Evolutionary conservation across 2,113 vertebrate genomes (phyloP).

Genomic region (Heterocephalus glaber): DNA sequence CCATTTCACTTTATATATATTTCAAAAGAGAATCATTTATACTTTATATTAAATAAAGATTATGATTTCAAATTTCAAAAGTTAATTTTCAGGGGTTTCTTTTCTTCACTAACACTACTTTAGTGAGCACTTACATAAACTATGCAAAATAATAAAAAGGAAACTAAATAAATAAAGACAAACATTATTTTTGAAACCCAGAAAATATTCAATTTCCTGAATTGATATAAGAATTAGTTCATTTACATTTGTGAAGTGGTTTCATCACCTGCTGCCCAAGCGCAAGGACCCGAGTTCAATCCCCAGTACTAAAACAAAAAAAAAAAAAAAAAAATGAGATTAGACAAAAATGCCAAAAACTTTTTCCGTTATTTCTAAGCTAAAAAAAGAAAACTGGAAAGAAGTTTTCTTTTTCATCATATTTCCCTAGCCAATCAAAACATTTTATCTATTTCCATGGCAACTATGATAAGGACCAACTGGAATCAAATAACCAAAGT

Average conservation of each 20-base stretch:
- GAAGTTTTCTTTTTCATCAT: background rate
- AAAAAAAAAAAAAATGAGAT: background rate
- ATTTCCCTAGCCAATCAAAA: conserved; percentile 71
- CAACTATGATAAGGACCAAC: conserved; percentile 56
- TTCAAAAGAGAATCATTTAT: background rate
- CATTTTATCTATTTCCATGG: conserved; percentile 68
- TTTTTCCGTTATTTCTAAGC: conserved; percentile 32
- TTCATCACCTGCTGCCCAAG: no score
- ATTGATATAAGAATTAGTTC: background rate
- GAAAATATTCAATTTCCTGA: background rate
- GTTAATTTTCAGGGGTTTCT: background rate
- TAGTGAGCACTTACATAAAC: background rate
- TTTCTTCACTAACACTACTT: background rate
- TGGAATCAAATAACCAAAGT: conserved; percentile 71
- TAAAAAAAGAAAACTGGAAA: conserved; percentile 57
- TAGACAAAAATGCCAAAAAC: background rate
- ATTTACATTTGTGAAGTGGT: background rate
- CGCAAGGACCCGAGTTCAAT: no score
- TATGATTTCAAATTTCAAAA: background rate
- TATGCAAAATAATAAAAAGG: background rate
- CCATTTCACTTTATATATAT: background rate
- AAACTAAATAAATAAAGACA: background rate
- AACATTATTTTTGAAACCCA: background rate
- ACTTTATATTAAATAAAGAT: background rate
- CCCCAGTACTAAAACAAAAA: no score